These are phyloP conservation scores for Sitobion miscanthi DNA, from an alignment of 1,140 invertebrate genomes.

Conservation along the genomic window DNA sequence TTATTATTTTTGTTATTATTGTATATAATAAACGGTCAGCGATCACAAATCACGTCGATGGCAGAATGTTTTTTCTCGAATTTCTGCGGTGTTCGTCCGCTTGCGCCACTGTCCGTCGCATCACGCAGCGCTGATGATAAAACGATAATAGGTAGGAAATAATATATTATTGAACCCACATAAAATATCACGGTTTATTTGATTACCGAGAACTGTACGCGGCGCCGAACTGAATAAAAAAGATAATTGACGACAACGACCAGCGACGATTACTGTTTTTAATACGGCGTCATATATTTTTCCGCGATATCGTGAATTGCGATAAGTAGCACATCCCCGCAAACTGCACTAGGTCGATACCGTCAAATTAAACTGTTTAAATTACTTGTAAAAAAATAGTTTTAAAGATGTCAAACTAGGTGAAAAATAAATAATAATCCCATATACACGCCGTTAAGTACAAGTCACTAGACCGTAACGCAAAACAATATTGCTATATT, in stretches of 20 bases:
- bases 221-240: not conserved
- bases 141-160: not conserved
- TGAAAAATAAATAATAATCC: not conserved
- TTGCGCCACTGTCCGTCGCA: not conserved
- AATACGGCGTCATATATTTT: not conserved
- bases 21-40: not conserved
- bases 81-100: not conserved
- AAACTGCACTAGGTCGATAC: not conserved
- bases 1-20: not conserved
- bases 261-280: not conserved
- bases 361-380: not conserved
- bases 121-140: not conserved
- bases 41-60: not conserved
- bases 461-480: not conserved
- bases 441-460: not conserved
- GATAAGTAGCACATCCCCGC: not conserved
- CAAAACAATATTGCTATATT: not conserved
- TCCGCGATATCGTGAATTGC: not conserved
- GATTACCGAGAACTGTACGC: not conserved
- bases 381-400: not conserved
- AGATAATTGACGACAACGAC: not conserved
- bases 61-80: not conserved
- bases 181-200: not conserved
- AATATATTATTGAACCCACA: not conserved
- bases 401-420: slow-evolving; percentile 17